Evolutionary conservation across 2,888 invertebrate genomes (phyloP), one percentile per base, ranked within the genome.

Genomic region (Toxonevra muliebris): DNA sequence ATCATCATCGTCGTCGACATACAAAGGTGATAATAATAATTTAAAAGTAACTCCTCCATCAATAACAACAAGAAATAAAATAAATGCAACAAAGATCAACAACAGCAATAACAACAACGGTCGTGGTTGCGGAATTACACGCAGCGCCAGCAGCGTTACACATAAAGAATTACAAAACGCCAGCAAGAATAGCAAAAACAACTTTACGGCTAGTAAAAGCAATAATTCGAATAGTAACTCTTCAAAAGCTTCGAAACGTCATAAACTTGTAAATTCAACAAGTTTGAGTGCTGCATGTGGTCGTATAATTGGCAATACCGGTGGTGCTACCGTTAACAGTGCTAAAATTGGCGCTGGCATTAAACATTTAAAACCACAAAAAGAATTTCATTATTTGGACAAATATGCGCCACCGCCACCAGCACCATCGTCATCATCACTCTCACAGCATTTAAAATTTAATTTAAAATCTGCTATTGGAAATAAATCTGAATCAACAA

Each of bases 91-190:
- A 30, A 30, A 30, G 7, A 30, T 30, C 30, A 30, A 30, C 30
- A 30, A 30, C 30, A 30, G 7, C 30, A 30, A 30, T 7, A 30
- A 30, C 30, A 30, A 30, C 30, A 30, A 7, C 30, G 30, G 30
- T 30, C 30, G 63, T 45, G 20, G 42, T 19, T 40, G 57, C 41
- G 43, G 15, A 67, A 1, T 80, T 4, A 71, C 73, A 17, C 81
- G 80, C 60, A 82, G 82, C 62, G 73, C 76, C 52, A 81, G 82
- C 69, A 78, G 76, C 19, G 68, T 77, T 10, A 75, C 76, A 17
- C 76, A 78, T 59, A 75, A 76, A 45, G 80, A 81, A 61, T 63
- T 74, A 42, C 66, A 72, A 52, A 50, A 48, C 30, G 61, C 55
- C 53, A 1, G 30, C 65, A 12, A 65, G 53, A 2, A 54, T 66